Percentiles rank a stretch among this genome's conserved stretches.
Conservation (phyloP, 2,113 vertebrate genomes). For the Chloropsis hardwickii region DNA sequence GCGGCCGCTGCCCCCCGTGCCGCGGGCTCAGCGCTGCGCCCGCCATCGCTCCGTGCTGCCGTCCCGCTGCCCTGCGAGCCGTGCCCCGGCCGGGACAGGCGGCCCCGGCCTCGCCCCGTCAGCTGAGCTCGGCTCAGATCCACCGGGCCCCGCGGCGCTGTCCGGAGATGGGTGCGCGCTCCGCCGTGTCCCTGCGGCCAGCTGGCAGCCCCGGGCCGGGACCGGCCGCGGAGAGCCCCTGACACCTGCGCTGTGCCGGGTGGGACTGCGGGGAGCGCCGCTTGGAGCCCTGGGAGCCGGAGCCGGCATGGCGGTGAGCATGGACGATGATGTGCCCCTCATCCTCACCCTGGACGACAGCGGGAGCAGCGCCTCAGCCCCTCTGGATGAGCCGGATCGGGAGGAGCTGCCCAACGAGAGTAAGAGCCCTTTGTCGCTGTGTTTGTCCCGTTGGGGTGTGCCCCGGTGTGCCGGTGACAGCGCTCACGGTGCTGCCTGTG, state of each 20-base stretch:
- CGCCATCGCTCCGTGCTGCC: fast-evolving
- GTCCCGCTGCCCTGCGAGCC: not conserved
- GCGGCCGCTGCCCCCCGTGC: not conserved
- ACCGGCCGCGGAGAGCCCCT: not conserved
- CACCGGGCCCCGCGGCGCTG: no score
- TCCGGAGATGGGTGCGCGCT: not conserved
- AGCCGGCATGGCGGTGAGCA: conserved; percentile 72
- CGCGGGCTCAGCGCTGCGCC: not conserved
- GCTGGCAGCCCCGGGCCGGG: conserved; percentile 24
- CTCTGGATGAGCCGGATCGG: conserved; percentile 64
- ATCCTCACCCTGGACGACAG: conserved; percentile 91
- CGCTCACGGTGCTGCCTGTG: no score
- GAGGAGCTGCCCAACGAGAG: conserved; percentile 79
- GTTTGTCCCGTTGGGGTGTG: not conserved
- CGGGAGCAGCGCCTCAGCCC: conserved; percentile 70
- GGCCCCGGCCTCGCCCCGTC: not conserved
- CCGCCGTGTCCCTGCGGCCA: not conserved
- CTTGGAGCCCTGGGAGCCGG: not conserved
- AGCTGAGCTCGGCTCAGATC: no score
- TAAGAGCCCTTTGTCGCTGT: conserved; percentile 64
- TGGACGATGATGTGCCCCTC: conserved; percentile 91
- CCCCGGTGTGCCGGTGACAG: no score
- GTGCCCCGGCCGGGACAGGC: fast-evolving
- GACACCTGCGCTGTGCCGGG: not conserved
- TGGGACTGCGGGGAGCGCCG: not conserved